phyloP scores from a whole-genome alignment of 2,888 invertebrate genomes.

The Sinodicranocentrus sp. region DNA sequence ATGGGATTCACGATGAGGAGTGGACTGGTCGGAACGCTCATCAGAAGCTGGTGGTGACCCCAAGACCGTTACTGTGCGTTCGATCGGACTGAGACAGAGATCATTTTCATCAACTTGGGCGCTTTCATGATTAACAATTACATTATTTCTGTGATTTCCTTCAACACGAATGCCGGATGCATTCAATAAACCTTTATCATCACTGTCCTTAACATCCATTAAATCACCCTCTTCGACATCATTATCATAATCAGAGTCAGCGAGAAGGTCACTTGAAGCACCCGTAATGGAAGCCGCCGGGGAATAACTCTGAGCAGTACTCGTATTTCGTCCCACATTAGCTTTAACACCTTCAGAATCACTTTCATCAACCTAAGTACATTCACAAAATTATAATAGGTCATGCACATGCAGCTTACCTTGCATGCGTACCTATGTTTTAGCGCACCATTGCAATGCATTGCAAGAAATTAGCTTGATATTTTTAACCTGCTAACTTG shows the following conservation, averaged over 20 bases:
- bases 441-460: too few species aligned
- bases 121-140: conserved; percentile 17
- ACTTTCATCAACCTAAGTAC: conserved; percentile 46
- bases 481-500: too few species aligned
- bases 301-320: conserved; percentile 28
- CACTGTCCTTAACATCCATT: conserved; percentile 8
- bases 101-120: conserved; percentile 31
- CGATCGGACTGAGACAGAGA: conserved; percentile 43
- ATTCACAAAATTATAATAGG: conserved; percentile 29
- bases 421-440: conserved; percentile 36
- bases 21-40: conserved; percentile 53
- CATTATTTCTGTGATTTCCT: conserved; percentile 27
- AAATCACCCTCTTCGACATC: conserved; percentile 45
- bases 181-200: conserved; percentile 11
- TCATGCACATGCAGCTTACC: conserved; percentile 22
- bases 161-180: conserved; percentile 35
- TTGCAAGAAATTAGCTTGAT: too few species aligned
- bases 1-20: background rate
- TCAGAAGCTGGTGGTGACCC: background rate
- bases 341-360: conserved; percentile 45
- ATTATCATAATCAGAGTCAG: conserved; percentile 2
- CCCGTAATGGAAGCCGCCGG: conserved; percentile 58
- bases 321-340: conserved; percentile 47
- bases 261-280: conserved; percentile 58
- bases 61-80: background rate